These are phyloP conservation scores for Platyrinchus mystaceus DNA, from an alignment of 2,797 vertebrate genomes.

Conservation along the genomic window DNA sequence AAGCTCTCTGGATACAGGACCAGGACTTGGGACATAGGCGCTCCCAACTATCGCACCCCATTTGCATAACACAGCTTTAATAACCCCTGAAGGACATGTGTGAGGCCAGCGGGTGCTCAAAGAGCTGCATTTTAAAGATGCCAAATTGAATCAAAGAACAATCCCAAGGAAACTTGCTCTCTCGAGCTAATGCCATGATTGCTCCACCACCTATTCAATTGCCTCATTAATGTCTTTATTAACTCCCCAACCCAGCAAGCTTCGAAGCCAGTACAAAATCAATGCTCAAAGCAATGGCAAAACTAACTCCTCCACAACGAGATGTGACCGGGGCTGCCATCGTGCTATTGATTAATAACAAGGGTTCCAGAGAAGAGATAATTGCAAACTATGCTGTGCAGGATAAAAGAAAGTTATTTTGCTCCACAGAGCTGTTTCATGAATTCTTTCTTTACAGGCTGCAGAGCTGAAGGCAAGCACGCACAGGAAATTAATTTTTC, in stretches of 20 bases:
- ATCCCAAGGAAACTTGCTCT: constrained; percentile 35
- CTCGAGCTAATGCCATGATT: constrained; percentile 56
- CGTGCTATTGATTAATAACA: constrained; percentile 63
- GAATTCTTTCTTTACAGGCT: not conserved
- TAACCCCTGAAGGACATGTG: not conserved
- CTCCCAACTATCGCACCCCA: not conserved
- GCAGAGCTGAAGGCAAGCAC: not conserved
- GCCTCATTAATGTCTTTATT: constrained; percentile 71
- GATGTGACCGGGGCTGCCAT: constrained; percentile 36
- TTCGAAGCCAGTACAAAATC: constrained; percentile 65
- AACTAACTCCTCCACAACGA: constrained; percentile 12
- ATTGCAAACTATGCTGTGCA: constrained; percentile 40
- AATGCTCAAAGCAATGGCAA: constrained; percentile 65
- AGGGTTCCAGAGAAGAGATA: constrained; percentile 58
- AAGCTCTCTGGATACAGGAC: not conserved
- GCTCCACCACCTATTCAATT: constrained; percentile 67
- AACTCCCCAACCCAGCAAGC: constrained; percentile 67
- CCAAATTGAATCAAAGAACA: constrained; percentile 36
- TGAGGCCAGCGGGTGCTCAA: not conserved
- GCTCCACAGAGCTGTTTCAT: not conserved
- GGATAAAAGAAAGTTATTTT: constrained; percentile 43
- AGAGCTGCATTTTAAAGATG: not conserved
- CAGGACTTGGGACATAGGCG: not conserved
- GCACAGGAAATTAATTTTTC: not conserved
- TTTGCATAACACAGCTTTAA: not conserved